These are phyloP conservation scores for Tragelaphus imberbis DNA, from an alignment of 2,113 vertebrate genomes.

Conservation along the genomic window DNA sequence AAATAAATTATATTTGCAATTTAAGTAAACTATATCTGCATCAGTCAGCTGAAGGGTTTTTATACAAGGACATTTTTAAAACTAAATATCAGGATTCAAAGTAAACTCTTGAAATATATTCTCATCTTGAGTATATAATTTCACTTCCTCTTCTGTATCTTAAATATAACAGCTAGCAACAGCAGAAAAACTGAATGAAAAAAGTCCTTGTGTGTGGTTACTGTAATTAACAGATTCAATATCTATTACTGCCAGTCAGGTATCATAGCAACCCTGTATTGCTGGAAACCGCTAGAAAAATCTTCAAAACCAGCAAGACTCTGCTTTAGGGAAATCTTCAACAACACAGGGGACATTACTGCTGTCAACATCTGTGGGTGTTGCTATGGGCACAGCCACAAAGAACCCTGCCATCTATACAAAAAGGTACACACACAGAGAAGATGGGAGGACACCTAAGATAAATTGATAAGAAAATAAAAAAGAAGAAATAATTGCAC, in stretches of 20 bases:
- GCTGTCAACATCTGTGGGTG: constrained; percentile 72
- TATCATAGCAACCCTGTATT: constrained; percentile 77
- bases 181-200: constrained; percentile 40
- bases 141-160: constrained; percentile 6
- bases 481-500: not conserved
- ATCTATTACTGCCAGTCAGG: constrained; percentile 70
- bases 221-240: constrained; percentile 77
- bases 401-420: constrained; percentile 55
- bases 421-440: constrained; percentile 29
- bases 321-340: constrained; percentile 66
- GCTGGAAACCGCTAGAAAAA: constrained; percentile 68
- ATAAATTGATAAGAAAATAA: not conserved
- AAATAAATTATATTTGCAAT: not conserved
- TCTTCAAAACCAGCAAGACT: constrained; percentile 69
- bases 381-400: constrained; percentile 71
- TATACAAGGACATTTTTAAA: not conserved
- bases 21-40: not conserved
- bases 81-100: constrained; percentile 26
- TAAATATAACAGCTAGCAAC: constrained; percentile 33
- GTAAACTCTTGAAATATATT: not conserved
- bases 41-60: not conserved
- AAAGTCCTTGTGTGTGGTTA: constrained; percentile 22
- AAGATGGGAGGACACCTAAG: not conserved
- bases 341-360: constrained; percentile 54
- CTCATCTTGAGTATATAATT: constrained; percentile 32